phyloP scores from a whole-genome alignment of 2,888 invertebrate species.

The Pachliopta kotzebuea region DNA sequence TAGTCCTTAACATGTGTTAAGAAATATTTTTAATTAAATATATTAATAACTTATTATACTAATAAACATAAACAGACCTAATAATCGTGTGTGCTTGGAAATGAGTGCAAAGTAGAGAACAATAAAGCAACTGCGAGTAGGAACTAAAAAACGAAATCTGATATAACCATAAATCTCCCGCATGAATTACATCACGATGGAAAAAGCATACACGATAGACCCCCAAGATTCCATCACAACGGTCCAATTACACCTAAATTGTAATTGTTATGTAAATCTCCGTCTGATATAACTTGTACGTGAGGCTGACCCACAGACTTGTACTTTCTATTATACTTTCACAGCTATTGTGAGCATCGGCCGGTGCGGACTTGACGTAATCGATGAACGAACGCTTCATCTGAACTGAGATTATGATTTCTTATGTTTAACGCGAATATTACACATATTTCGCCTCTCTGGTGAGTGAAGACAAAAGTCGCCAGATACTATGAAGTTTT shows the following conservation, averaged over 20 bases:
- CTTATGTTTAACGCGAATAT: too few relatives aligned
- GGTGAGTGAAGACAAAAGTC: too few relatives aligned
- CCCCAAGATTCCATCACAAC: slow-evolving; percentile 47
- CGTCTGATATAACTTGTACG: slow-evolving; percentile 74
- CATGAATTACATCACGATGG: slow-evolving; percentile 6
- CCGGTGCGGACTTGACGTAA: slow-evolving; percentile 55
- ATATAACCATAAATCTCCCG: background rate
- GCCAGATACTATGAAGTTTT: too few relatives aligned
- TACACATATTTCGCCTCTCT: too few relatives aligned
- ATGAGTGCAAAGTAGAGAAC: background rate
- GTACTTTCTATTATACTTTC: slow-evolving; percentile 78
- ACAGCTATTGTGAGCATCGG: slow-evolving; percentile 63
- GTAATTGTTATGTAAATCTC: slow-evolving; percentile 71
- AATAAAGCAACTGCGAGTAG: background rate
- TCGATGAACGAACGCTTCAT: slow-evolving; percentile 41
- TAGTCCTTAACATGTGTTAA: too few relatives aligned
- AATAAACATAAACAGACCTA: background rate
- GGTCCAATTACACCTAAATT: slow-evolving; percentile 74
- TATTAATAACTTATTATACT: too few relatives aligned
- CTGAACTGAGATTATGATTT: slow-evolving; percentile 6
- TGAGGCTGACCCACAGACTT: slow-evolving; percentile 64
- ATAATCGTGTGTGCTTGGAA: background rate
- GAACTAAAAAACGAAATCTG: background rate
- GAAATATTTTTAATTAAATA: too few relatives aligned
- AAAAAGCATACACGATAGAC: slow-evolving; percentile 6